These are phyloP conservation scores for Eumeta japonica DNA, from an alignment of 1,140 invertebrate species.

Conservation along the genomic window DNA sequence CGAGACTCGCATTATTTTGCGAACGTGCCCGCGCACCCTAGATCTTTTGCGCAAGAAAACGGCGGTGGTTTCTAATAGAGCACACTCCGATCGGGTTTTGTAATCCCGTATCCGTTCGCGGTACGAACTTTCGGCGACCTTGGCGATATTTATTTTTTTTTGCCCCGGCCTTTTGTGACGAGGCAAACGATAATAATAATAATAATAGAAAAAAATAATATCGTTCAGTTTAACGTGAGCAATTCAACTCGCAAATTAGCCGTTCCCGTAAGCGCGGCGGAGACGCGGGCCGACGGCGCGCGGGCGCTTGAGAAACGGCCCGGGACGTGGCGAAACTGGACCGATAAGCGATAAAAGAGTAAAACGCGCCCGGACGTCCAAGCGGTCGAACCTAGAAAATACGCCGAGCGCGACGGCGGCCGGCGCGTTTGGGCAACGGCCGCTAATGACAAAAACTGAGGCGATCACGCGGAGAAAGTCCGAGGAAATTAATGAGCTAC, in stretches of 20 bases:
- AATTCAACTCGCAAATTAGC: slow-evolving; percentile 15
- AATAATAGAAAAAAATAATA: slow-evolving; percentile 19
- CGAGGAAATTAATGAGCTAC: neutral
- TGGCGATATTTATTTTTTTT: slow-evolving; percentile 30
- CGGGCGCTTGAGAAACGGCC: slow-evolving; percentile 17
- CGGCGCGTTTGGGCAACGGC: neutral
- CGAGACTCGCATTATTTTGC: too few species aligned
- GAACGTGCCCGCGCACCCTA: too few species aligned
- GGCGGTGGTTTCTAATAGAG: too few species aligned
- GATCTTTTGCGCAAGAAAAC: too few species aligned
- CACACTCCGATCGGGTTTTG: too few species aligned
- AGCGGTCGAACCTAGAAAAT: slow-evolving; percentile 9
- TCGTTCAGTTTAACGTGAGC: slow-evolving; percentile 21
- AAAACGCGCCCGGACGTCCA: slow-evolving; percentile 3
- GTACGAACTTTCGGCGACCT: slow-evolving; percentile 4
- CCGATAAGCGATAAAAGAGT: slow-evolving; percentile 14
- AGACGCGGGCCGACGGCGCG: slow-evolving; percentile 17
- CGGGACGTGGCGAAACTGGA: slow-evolving; percentile 20
- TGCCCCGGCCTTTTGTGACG: slow-evolving; percentile 34
- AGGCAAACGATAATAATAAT: too few species aligned
- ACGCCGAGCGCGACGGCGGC: slow-evolving; percentile 11
- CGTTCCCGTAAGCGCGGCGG: slow-evolving; percentile 33
- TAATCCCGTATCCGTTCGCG: slow-evolving; percentile 1
- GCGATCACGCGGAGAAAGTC: slow-evolving; percentile 4
- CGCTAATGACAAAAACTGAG: neutral